Evolutionary conservation across 2,113 vertebrate species (phyloP).

Genomic region (Ibidorhyncha struthersii): DNA sequence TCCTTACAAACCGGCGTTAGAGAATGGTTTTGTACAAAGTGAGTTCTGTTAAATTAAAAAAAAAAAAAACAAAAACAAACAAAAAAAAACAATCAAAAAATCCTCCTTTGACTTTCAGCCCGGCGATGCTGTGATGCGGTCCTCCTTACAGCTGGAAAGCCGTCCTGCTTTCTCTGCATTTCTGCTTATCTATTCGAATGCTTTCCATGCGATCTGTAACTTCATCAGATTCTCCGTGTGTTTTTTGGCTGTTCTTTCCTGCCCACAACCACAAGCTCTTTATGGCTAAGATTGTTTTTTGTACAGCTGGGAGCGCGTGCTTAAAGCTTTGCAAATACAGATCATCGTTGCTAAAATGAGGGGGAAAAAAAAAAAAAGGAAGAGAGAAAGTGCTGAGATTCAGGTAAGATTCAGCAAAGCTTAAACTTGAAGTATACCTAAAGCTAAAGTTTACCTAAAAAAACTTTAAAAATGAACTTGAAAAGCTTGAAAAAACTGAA

Average conservation of each 20-base stretch:
- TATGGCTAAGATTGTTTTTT: neutral
- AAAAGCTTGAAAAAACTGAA: neutral
- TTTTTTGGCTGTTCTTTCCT: constrained; percentile 29
- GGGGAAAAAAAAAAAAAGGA: neutral
- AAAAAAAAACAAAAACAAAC: too few relatives aligned
- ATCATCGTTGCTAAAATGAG: neutral
- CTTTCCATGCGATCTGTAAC: neutral
- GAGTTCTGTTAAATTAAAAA: neutral
- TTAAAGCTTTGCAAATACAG: neutral
- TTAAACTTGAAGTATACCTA: neutral
- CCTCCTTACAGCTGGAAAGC: neutral
- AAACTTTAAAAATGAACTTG: neutral
- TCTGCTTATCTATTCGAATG: neutral
- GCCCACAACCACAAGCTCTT: neutral
- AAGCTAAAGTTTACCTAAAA: neutral
- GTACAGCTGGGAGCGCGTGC: neutral
- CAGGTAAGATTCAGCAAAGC: neutral
- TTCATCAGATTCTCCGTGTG: neutral
- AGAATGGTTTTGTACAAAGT: neutral
- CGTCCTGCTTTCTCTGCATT: neutral
- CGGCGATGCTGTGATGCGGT: accelerated
- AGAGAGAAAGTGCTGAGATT: neutral
- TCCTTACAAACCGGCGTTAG: neutral
- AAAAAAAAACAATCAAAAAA: neutral
- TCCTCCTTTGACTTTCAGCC: neutral